Conservation (phyloP, 23 tunicate species). For the Trididemnum nubilum region DNA sequence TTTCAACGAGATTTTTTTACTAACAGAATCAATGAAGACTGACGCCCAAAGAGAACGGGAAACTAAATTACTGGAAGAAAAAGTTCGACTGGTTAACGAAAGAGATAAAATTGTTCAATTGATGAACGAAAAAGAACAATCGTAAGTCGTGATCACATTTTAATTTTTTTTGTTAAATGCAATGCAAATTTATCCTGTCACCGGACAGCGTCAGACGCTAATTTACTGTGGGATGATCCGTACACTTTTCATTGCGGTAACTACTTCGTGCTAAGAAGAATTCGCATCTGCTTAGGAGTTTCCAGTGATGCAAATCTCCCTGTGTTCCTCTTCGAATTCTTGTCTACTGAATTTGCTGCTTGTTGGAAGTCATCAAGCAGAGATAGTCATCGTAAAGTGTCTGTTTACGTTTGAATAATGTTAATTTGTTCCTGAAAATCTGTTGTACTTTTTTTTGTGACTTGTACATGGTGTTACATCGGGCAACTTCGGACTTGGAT, state of each 20-base stretch:
- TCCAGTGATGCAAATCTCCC: too few relatives aligned
- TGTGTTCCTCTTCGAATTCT: too few relatives aligned
- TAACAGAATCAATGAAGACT: constrained; percentile 68
- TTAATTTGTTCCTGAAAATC: background rate
- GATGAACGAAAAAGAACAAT: constrained; percentile 83
- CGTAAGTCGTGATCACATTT: constrained; percentile 70
- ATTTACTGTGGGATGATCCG: too few relatives aligned
- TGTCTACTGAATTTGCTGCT: too few relatives aligned
- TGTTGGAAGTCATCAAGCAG: too few relatives aligned
- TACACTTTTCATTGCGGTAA: too few relatives aligned
- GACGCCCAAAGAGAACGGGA: constrained; percentile 67
- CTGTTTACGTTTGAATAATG: too few relatives aligned
- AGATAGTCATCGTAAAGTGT: too few relatives aligned
- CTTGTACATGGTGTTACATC: background rate
- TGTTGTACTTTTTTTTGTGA: background rate
- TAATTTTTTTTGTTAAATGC: too few relatives aligned
- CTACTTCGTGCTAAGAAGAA: too few relatives aligned
- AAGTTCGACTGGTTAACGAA: constrained; percentile 72
- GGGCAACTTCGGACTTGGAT: background rate
- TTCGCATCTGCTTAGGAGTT: too few relatives aligned
- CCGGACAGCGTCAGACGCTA: too few relatives aligned
- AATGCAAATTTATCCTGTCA: background rate
- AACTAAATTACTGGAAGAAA: constrained; percentile 47
- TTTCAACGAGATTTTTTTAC: constrained; percentile 5
- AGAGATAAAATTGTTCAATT: constrained; percentile 48